These are phyloP conservation scores for Elachura formosa DNA, from an alignment of 2,113 vertebrate genomes.

Conservation along the genomic window DNA sequence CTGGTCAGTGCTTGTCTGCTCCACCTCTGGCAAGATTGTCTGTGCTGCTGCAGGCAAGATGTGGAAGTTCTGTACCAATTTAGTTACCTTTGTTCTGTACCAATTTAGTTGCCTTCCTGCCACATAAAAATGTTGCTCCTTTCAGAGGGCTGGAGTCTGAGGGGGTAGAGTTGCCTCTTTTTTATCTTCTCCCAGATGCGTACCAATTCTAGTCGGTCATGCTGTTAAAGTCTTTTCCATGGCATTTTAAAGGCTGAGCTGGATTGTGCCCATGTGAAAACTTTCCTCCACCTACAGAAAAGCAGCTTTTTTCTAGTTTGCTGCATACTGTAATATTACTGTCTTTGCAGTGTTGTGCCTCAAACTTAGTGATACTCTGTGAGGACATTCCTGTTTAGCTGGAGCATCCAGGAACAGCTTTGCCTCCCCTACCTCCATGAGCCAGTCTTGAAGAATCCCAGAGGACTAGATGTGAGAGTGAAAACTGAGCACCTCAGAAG, in stretches of 20 bases:
- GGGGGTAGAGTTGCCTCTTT: not conserved
- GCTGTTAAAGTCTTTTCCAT: not conserved
- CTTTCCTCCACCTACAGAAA: not conserved
- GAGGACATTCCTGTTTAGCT: not conserved
- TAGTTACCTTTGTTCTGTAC: not conserved
- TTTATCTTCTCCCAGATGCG: not conserved
- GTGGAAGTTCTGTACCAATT: not conserved
- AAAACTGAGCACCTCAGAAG: not conserved
- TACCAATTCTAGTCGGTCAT: not conserved
- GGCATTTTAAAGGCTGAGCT: not conserved
- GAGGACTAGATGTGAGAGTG: not conserved
- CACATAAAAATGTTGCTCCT: not conserved
- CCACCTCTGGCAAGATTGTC: not conserved
- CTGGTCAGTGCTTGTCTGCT: not conserved
- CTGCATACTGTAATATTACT: not conserved
- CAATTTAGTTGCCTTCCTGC: not conserved
- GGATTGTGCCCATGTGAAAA: not conserved
- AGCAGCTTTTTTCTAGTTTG: not conserved
- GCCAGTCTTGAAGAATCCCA: not conserved
- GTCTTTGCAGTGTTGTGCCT: not conserved
- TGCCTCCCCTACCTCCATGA: not conserved
- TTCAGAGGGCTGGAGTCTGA: not conserved
- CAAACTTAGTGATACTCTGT: not conserved
- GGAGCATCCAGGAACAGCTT: not conserved
- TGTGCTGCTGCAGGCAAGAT: not conserved